Conservation (phyloP, 2,113 vertebrate species). For the Gavialis gangeticus region DNA sequence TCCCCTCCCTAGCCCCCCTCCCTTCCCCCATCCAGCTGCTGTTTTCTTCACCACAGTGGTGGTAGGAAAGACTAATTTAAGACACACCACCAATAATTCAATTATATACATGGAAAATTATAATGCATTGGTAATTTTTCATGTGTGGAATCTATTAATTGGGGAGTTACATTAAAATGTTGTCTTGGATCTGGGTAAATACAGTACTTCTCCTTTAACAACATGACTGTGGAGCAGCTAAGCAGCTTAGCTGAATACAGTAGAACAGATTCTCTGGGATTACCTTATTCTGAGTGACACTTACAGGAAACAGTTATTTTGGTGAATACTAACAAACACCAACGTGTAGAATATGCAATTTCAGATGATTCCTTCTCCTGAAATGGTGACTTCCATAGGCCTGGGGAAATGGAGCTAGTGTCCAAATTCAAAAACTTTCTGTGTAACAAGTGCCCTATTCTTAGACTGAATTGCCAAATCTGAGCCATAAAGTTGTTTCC, state of each 20-base stretch:
- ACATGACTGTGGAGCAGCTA: constrained; percentile 13
- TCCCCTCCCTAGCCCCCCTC: no score
- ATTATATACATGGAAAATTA: no score
- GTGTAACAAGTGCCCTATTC: constrained; percentile 76
- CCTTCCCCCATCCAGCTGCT: no score
- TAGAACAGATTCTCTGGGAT: constrained; percentile 73
- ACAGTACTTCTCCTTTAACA: constrained; percentile 53
- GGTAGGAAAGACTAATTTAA: no score
- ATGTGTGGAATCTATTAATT: no score
- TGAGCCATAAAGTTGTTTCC: constrained; percentile 60
- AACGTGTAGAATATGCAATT: constrained; percentile 75
- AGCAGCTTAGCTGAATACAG: constrained; percentile 40
- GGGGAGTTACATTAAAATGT: no score
- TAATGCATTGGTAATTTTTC: no score
- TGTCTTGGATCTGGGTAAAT: background rate
- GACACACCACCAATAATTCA: no score
- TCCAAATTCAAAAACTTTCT: constrained; percentile 79
- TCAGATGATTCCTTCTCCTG: constrained; percentile 56
- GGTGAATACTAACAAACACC: constrained; percentile 69
- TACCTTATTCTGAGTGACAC: constrained; percentile 70
- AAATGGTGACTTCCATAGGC: constrained; percentile 71
- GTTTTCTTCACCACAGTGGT: no score
- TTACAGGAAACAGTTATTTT: constrained; percentile 80
- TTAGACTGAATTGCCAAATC: constrained; percentile 72
- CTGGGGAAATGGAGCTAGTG: constrained; percentile 62